Evolutionary conservation across 2,797 vertebrate species (phyloP), one percentile per base, ranked within the genome.

Genomic region (Chromis chromis): DNA sequence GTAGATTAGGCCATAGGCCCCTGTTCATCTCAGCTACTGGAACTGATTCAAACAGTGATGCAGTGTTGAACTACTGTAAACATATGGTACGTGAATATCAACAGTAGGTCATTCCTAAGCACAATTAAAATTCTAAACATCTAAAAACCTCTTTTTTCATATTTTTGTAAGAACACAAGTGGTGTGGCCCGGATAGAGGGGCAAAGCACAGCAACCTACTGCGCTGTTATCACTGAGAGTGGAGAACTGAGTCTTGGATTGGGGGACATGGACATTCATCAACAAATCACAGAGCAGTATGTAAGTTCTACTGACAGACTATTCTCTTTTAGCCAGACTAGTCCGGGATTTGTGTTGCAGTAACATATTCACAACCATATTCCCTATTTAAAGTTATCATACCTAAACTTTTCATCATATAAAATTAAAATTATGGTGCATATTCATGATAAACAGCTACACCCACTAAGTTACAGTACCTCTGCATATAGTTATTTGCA

Each of bases 221-320:
- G 96, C 62, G 96, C 89, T 0, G 93, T 95, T 14, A 91, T 97
- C 78, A 94, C 89, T 12, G 87, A 94, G 27, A 91, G 82, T 6
- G 97, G 97, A 61, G 97, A 98, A 66, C 87, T 98, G 82, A 94
- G 90, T 79, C 33, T 97, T 0, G 96, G 95, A 62, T 54, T 98
- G 84, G 97, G 96, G 25, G 97, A 98, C 79, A 97, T 98, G 96
- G 96, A 96, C 67, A 93, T 97, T 83, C 97, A 98, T 76, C 92
- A 94, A 14, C 93, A 94, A 86, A 96, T 98, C 83, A 96, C 96
- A 60, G 85, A 95, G 84, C 90, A 92, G 81, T 95, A 96, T 17
- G 97, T 97, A 91, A 81, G 96, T 88, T 22, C 8, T 14, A 27
- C 19, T 57, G 22, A 50, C 21, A n/a, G 12, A 59, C 11, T 3